Evolutionary conservation across 2,888 invertebrate species (phyloP).

Genomic region (Eristalis pertinax): DNA sequence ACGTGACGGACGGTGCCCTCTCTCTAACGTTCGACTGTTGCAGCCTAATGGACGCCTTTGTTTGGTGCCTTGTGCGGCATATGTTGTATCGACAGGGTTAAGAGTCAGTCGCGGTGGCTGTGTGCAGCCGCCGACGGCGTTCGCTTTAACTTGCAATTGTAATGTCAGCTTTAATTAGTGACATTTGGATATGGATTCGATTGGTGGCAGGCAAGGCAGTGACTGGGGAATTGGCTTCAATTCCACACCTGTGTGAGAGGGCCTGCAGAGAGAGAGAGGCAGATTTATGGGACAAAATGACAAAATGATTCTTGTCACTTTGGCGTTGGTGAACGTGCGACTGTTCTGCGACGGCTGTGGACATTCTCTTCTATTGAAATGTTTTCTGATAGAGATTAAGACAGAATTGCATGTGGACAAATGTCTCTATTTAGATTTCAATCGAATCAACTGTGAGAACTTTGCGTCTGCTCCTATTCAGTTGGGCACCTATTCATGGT

Average conservation of each 20-base stretch:
- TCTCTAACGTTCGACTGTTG: constrained; percentile 38
- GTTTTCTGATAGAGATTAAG: too few species aligned
- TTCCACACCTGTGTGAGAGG: constrained; percentile 33
- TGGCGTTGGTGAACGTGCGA: background rate
- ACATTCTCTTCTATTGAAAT: background rate
- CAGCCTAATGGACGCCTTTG: constrained; percentile 53
- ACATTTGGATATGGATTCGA: constrained; percentile 31
- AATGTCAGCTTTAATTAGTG: constrained; percentile 63
- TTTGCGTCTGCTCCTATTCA: too few species aligned
- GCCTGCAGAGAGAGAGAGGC: background rate
- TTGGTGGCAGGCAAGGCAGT: constrained; percentile 20
- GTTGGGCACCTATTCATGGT: too few species aligned
- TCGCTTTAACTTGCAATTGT: constrained; percentile 55
- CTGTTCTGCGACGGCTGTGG: background rate
- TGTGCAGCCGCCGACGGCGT: constrained; percentile 12
- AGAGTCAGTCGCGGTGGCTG: constrained; percentile 22
- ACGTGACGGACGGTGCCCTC: constrained; percentile 16
- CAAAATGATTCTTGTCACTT: background rate
- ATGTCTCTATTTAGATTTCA: too few species aligned
- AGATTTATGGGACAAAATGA: background rate
- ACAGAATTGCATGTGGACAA: too few species aligned
- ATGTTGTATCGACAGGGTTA: constrained; percentile 16
- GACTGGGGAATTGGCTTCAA: constrained; percentile 14
- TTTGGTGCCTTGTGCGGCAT: background rate
- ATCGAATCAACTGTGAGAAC: too few species aligned